Percentiles rank a stretch among this genome's conserved stretches.
Conservation (phyloP, 2,113 vertebrate species). For the Hiodon alosoides region DNA sequence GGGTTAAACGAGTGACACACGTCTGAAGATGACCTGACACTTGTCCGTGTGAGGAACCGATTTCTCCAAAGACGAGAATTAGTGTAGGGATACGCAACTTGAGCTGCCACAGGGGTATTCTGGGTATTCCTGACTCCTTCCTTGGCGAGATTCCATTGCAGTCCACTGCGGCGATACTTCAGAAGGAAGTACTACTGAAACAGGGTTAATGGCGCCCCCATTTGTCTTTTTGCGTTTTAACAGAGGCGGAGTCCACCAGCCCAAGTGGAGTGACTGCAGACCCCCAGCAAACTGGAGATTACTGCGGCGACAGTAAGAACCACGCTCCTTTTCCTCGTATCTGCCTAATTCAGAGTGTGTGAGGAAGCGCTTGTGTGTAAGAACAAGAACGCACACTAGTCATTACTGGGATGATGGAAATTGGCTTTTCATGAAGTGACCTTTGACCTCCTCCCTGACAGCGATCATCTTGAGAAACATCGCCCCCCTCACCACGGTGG, state of each 20-base stretch:
- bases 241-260: conserved; percentile 78
- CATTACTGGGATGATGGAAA: too few relatives aligned
- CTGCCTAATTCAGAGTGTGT: too few relatives aligned
- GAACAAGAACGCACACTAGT: too few relatives aligned
- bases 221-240: conserved; percentile 38
- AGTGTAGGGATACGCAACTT: neutral
- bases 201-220: neutral
- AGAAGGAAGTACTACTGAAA: neutral
- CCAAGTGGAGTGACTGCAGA: conserved; percentile 71
- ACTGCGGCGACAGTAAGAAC: conserved; percentile 93
- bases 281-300: conserved; percentile 79
- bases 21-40: too few relatives aligned
- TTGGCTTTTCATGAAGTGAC: neutral
- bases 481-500: conserved; percentile 85
- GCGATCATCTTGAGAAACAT: conserved; percentile 97
- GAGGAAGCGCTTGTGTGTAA: too few relatives aligned
- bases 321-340: neutral
- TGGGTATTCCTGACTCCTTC: neutral
- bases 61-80: neutral
- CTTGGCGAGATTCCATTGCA: neutral
- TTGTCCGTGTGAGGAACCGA: neutral
- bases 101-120: neutral
- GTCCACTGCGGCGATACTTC: too few relatives aligned
- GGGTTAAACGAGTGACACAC: too few relatives aligned
- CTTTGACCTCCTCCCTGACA: conserved; percentile 39